Evolutionary conservation across 2,797 vertebrate species (phyloP).

Genomic region (Aythya fuligula): DNA sequence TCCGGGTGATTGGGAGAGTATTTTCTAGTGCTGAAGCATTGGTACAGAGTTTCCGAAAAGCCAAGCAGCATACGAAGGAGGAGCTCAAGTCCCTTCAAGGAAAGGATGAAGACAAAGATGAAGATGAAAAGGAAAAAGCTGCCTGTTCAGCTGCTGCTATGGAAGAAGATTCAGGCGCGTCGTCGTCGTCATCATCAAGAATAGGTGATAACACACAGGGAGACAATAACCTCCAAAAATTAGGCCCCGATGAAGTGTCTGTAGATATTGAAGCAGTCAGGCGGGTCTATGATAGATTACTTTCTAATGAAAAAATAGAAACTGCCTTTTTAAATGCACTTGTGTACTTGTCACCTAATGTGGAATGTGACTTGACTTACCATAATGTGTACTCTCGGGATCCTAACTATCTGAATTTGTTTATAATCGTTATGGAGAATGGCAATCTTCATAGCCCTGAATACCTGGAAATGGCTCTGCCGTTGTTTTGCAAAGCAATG

Average conservation of each 20-base stretch:
- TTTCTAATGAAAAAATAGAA: constrained; percentile 92
- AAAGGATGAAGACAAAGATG: constrained; percentile 98
- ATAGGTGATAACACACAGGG: constrained; percentile 82
- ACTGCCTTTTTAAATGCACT: constrained; percentile 94
- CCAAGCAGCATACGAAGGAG: constrained; percentile 84
- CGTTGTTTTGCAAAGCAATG: constrained; percentile 98
- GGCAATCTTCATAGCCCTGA: constrained; percentile 97
- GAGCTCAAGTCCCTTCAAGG: constrained; percentile 91
- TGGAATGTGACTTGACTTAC: constrained; percentile 97
- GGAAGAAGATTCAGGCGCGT: constrained; percentile 84
- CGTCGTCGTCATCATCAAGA: constrained; percentile 81
- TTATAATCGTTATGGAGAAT: constrained; percentile 97
- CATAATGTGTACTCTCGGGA: constrained; percentile 94
- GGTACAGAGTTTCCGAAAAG: constrained; percentile 92
- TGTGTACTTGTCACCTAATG: constrained; percentile 94
- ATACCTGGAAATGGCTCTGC: constrained; percentile 95
- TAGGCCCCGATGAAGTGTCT: constrained; percentile 85
- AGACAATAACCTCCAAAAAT: constrained; percentile 80
- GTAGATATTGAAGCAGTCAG: constrained; percentile 92
- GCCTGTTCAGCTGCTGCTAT: constrained; percentile 87
- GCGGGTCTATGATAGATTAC: constrained; percentile 91
- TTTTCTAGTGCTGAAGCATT: constrained; percentile 94
- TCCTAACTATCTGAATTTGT: constrained; percentile 96
- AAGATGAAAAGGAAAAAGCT: constrained; percentile 87
- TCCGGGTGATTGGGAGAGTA: constrained; percentile 91